Evolutionary conservation across 2,888 invertebrate species (phyloP), one percentile per base, ranked within the genome.

Genomic region (Polylopha cassiicola): DNA sequence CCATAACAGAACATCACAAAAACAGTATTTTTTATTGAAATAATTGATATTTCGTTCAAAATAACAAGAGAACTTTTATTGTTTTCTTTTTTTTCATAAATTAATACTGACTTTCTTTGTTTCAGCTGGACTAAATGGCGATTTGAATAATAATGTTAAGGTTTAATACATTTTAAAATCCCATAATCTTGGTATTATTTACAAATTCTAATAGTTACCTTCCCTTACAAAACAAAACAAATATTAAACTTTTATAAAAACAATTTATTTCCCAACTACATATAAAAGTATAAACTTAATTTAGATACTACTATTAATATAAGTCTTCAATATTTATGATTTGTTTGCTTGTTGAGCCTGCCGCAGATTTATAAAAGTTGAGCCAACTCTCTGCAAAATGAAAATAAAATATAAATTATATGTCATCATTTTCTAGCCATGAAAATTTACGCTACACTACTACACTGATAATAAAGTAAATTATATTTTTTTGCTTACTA

Each of bases 81-180:
- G n/a, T n/a, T n/a, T n/a, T n/a, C 8, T 18, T 15, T 6, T 9
- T 37, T 11, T 11, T 29, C 16, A 32, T 39, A 21, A 36, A 28
- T 42, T 10, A 33, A 29, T 8, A 16, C 36, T 41, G 46, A 47
- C 68, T 71, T 56, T 56, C 58, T 78, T 76, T 81, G 73, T 89
- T 88, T 73, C 88, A 89, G 89, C 79, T 89, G 80, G 89, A 89
- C 76, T 89, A 87, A 86, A 64, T 73, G 55, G 45, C 55, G 30
- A 28, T 39, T 44, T 37, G 16, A 36, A 32, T 56, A 72, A 78
- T 76, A 75, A 75, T 78, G 61, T 56, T 43, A 43, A 43, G 38
- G 31, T 43, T 28, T 43, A 38, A 42, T 42, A 42, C 37, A 42
- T 37, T 58, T 58, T 65, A 66, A 53, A 41, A 41, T 26, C 29